Conservation (phyloP, 2,113 vertebrate species). For the Hystrix brachyura region DNA sequence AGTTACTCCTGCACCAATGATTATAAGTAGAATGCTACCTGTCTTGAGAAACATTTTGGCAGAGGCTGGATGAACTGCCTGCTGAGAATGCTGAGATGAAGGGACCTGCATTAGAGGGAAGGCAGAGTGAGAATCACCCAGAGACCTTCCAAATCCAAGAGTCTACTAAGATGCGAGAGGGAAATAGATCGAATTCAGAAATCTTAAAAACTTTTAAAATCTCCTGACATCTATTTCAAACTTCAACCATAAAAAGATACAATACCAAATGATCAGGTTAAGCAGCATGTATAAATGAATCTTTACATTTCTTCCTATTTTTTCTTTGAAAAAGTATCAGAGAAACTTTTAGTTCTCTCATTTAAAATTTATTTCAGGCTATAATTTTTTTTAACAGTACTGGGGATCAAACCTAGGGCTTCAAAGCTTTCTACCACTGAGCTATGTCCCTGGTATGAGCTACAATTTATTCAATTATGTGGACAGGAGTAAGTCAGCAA, state of each 20-base stretch:
- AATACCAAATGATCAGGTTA: constrained; percentile 61
- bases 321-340: neutral
- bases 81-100: neutral
- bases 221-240: constrained; percentile 3
- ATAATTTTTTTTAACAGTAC: neutral
- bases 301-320: constrained; percentile 15
- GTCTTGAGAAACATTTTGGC: constrained; percentile 19
- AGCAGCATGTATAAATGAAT: constrained; percentile 43
- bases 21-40: constrained; percentile 26
- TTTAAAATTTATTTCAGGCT: constrained; percentile 61
- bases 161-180: neutral
- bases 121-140: neutral
- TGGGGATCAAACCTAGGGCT: neutral
- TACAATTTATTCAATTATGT: constrained; percentile 41
- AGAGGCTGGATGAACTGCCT: neutral
- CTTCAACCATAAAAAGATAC: constrained; percentile 35
- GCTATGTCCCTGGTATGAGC: neutral
- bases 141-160: neutral
- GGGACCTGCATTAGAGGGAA: neutral
- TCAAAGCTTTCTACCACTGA: neutral
- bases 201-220: neutral
- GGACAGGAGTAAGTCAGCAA: constrained; percentile 11
- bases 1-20: constrained; percentile 46
- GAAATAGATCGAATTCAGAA: constrained; percentile 36
- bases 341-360: constrained; percentile 58